Evolutionary conservation across 2,113 vertebrate species (phyloP).

Genomic region (Grantiella picta): DNA sequence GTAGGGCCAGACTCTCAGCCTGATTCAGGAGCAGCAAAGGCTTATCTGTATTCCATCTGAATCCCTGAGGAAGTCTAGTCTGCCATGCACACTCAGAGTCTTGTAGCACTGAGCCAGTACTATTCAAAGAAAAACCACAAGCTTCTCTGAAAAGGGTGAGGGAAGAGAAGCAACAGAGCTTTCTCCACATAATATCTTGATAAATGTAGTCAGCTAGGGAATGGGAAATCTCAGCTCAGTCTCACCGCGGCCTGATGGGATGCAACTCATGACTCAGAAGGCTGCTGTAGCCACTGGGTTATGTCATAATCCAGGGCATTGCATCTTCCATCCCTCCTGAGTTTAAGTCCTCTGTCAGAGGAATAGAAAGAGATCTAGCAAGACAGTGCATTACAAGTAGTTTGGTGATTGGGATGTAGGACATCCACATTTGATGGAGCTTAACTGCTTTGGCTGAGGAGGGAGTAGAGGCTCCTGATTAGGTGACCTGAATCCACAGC

Average conservation of each 20-base stretch:
- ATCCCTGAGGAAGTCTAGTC: not conserved
- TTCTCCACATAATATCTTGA: not conserved
- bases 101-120: not conserved
- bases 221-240: not conserved
- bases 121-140: not conserved
- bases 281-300: not conserved
- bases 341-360: not conserved
- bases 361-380: not conserved
- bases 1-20: not conserved
- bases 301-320: not conserved
- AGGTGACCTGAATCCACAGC: not conserved
- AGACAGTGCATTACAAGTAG: not conserved
- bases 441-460: not conserved
- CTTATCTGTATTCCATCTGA: not conserved
- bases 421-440: not conserved
- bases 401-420: not conserved
- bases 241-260: not conserved
- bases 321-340: not conserved
- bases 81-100: rapidly evolving
- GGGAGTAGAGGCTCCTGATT: not conserved
- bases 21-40: not conserved
- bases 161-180: not conserved
- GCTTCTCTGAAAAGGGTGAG: not conserved
- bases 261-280: not conserved
- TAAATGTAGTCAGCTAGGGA: not conserved